These are phyloP conservation scores for Iguana delicatissima DNA, from an alignment of 2,797 vertebrate genomes.

Conservation along the genomic window DNA sequence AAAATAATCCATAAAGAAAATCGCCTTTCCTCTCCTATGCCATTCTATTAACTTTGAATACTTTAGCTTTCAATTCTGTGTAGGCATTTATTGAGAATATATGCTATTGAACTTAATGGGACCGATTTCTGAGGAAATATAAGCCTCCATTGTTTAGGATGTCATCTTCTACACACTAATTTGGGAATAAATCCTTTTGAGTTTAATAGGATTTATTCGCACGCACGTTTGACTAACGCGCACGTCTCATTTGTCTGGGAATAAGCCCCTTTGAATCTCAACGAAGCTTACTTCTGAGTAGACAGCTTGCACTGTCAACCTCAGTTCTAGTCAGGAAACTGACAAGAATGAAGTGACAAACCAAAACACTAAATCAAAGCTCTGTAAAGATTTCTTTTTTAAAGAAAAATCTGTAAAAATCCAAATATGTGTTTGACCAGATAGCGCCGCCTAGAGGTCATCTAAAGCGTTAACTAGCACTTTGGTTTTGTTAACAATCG, in stretches of 20 bases:
- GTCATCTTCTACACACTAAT: too few species aligned
- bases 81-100: background rate
- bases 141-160: background rate
- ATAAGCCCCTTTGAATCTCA: background rate
- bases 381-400: background rate
- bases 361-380: background rate
- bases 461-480: conserved; percentile 54
- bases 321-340: background rate
- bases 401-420: background rate
- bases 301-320: background rate
- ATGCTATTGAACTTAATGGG: background rate
- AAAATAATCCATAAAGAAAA: background rate
- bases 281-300: background rate
- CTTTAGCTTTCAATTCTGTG: conserved; percentile 46
- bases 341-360: background rate
- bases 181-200: too few species aligned
- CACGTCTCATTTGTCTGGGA: background rate
- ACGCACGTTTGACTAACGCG: background rate
- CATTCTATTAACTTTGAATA: conserved; percentile 24
- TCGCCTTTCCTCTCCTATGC: background rate
- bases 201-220: too few species aligned
- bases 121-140: background rate
- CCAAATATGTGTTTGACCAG: conserved; percentile 58
- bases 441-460: conserved; percentile 86
- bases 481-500: conserved; percentile 47